These are phyloP conservation scores for Abramis brama DNA, from an alignment of 2,113 vertebrate species.

Conservation along the genomic window DNA sequence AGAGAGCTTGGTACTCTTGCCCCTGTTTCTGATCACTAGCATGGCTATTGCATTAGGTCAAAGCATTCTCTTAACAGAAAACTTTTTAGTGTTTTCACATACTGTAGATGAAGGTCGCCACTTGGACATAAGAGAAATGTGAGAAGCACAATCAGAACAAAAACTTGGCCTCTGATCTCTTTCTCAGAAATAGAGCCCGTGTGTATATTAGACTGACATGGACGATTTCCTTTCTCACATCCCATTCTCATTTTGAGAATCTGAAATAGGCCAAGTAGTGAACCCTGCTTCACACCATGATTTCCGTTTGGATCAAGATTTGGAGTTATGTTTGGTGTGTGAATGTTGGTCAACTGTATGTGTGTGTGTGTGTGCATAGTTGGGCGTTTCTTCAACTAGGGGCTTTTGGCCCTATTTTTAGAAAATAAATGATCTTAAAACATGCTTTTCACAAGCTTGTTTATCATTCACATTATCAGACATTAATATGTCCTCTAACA, in stretches of 20 bases:
- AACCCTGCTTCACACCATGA: slow-evolving; percentile 4
- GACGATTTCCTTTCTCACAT: slow-evolving; percentile 22
- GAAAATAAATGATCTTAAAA: not conserved
- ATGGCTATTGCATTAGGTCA: not conserved
- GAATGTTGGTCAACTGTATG: not conserved
- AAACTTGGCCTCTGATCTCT: slow-evolving; percentile 13
- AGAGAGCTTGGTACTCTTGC: not conserved
- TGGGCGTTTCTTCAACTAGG: not conserved
- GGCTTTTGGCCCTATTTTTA: not conserved
- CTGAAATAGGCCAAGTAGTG: not conserved
- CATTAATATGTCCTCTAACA: not conserved
- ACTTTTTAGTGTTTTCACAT: not conserved
- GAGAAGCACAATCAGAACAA: not conserved
- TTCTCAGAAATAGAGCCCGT: not conserved
- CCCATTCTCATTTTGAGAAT: not conserved
- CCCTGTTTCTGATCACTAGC: slow-evolving; percentile 11
- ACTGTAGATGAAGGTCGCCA: not conserved
- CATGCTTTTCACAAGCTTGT: not conserved
- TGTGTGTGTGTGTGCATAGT: not conserved
- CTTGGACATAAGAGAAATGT: not conserved
- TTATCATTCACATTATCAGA: not conserved
- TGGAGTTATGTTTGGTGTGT: not conserved
- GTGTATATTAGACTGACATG: not conserved
- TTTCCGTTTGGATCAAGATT: not conserved
- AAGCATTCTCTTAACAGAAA: slow-evolving; percentile 1